Conservation (phyloP, 1,140 invertebrate species). For the Oedothorax gibbosus region DNA sequence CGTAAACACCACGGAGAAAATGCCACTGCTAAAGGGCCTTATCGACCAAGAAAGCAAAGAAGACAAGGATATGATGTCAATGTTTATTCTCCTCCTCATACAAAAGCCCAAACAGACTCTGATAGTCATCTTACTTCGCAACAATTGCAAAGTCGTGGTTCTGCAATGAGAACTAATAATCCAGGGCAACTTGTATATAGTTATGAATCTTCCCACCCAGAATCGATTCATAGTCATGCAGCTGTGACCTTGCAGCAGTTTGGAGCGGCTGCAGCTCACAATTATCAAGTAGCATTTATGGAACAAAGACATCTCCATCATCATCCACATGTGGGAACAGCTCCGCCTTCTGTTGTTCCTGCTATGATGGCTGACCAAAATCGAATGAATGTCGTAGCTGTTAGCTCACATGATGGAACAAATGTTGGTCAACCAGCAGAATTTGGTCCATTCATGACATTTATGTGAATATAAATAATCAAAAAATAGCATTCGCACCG, state of each 20-base stretch:
- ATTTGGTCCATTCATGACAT: slow-evolving; percentile 57
- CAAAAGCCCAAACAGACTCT: slow-evolving; percentile 13
- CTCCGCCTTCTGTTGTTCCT: slow-evolving; percentile 58
- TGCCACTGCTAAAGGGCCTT: slow-evolving; percentile 72
- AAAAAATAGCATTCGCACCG: background rate
- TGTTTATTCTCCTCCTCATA: slow-evolving; percentile 52
- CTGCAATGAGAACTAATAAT: slow-evolving; percentile 32
- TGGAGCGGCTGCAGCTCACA: slow-evolving; percentile 54
- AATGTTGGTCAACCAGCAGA: slow-evolving; percentile 56
- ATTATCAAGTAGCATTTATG: slow-evolving; percentile 60
- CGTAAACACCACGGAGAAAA: slow-evolving; percentile 75
- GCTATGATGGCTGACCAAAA: slow-evolving; percentile 60
- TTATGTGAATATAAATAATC: slow-evolving; percentile 41
- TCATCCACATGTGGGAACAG: slow-evolving; percentile 58
- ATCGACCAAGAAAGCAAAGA: slow-evolving; percentile 69
- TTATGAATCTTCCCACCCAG: slow-evolving; percentile 57
- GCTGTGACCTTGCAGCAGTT: slow-evolving; percentile 55
- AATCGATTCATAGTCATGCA: slow-evolving; percentile 55
- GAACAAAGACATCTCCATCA: slow-evolving; percentile 56
- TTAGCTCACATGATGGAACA: slow-evolving; percentile 51
- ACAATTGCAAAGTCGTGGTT: slow-evolving; percentile 44
- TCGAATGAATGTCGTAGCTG: slow-evolving; percentile 52
- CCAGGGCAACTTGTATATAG: slow-evolving; percentile 48
- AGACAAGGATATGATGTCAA: slow-evolving; percentile 57
- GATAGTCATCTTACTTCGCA: slow-evolving; percentile 47